Conservation (phyloP, 37 sponge, comb jelly and placozoan genomes). For the Theonella swinhoei region DNA sequence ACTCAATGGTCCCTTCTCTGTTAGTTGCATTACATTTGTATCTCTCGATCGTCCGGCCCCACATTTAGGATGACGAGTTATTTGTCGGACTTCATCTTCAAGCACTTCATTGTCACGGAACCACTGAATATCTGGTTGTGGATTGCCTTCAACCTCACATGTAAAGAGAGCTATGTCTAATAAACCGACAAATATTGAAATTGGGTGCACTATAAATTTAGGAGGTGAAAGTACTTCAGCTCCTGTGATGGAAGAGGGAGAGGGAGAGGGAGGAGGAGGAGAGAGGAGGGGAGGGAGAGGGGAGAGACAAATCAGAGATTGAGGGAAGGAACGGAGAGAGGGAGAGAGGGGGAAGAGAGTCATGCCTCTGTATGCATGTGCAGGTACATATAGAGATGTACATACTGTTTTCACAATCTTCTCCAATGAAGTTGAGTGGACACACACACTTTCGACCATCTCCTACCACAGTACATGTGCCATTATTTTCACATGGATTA, state of each 20-base stretch:
- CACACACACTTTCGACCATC: background rate
- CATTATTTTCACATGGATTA: background rate
- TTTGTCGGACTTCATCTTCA: background rate
- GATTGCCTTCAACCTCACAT: background rate
- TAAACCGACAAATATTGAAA: background rate
- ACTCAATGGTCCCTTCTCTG: background rate
- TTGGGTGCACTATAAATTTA: background rate
- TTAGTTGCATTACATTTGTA: background rate
- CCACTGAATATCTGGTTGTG: background rate
- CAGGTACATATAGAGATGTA: background rate
- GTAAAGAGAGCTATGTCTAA: background rate
- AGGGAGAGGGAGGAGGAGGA: background rate
- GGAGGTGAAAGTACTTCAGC: background rate
- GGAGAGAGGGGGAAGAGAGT: no score
- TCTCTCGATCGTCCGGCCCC: background rate
- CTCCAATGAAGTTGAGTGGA: background rate
- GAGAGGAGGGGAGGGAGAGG: background rate
- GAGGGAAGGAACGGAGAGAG: background rate
- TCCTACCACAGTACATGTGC: background rate
- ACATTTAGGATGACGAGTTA: background rate
- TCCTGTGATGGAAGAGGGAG: background rate
- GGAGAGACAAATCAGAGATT: background rate
- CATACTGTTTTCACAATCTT: background rate
- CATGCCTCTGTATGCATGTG: no score
- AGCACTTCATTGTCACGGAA: background rate